Conservation (phyloP, 2,797 vertebrate genomes). For the Decapterus maruadsi region DNA sequence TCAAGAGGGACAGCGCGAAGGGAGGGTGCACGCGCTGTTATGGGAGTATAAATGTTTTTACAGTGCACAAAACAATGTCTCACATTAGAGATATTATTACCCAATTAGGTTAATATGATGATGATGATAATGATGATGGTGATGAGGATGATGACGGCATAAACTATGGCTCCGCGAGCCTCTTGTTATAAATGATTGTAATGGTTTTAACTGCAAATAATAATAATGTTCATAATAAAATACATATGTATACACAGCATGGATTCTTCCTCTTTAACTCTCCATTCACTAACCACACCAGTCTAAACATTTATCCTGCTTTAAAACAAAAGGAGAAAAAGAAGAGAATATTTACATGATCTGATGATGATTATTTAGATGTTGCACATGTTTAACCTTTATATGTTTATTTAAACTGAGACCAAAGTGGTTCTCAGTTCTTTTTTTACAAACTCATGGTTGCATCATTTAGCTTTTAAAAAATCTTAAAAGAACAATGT, state of each 20-base stretch:
- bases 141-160: slow-evolving; percentile 21
- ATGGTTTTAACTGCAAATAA: not conserved
- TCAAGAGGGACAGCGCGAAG: slow-evolving; percentile 86
- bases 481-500: not conserved
- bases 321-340: not conserved
- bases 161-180: slow-evolving; percentile 22
- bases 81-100: slow-evolving; percentile 53
- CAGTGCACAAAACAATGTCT: slow-evolving; percentile 62
- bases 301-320: not conserved
- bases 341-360: not conserved
- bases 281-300: slow-evolving; percentile 6
- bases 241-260: not conserved
- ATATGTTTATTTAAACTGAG: slow-evolving; percentile 4
- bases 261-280: slow-evolving; percentile 5
- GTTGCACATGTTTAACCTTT: not conserved
- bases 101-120: slow-evolving; percentile 61
- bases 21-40: slow-evolving; percentile 80
- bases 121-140: not conserved
- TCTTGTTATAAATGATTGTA: slow-evolving; percentile 33
- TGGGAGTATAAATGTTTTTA: slow-evolving; percentile 74
- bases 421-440: not conserved
- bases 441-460: not conserved
- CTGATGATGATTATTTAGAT: slow-evolving; percentile 9
- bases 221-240: no score
- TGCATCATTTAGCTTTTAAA: not conserved